These are phyloP conservation scores for Hyperoplus lanceolatus DNA, from an alignment of 2,797 vertebrate genomes.

Conservation along the genomic window DNA sequence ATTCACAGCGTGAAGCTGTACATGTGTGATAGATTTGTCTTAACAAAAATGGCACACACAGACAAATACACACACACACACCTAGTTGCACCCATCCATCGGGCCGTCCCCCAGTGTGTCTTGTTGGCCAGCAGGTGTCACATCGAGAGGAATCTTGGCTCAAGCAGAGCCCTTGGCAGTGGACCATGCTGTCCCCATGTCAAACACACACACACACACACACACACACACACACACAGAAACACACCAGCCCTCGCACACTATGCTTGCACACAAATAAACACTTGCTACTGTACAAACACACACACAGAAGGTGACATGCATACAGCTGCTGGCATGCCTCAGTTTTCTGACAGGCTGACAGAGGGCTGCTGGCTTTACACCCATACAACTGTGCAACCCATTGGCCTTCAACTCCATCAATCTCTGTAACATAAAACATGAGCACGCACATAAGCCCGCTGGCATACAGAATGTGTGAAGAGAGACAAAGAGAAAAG, in stretches of 20 bases:
- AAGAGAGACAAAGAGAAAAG: constrained; percentile 1
- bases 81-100: constrained; percentile 61
- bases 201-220: constrained; percentile 55
- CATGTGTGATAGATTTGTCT: constrained; percentile 76
- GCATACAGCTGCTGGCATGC: constrained; percentile 63
- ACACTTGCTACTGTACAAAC: constrained; percentile 27
- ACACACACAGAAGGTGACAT: constrained; percentile 26
- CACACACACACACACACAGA: constrained; percentile 25
- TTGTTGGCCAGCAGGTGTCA: constrained; percentile 80
- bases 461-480: constrained; percentile 9
- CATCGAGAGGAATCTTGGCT: constrained; percentile 69
- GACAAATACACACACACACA: constrained; percentile 39
- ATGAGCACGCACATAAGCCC: constrained; percentile 55
- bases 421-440: constrained; percentile 68
- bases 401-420: constrained; percentile 70
- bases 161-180: constrained; percentile 63
- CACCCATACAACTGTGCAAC: constrained; percentile 68
- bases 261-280: constrained; percentile 38
- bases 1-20: constrained; percentile 59
- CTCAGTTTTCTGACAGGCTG: constrained; percentile 76
- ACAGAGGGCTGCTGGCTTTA: constrained; percentile 75
- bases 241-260: constrained; percentile 19
- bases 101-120: constrained; percentile 58
- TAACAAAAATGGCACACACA: constrained; percentile 48
- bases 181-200: constrained; percentile 67